Evolutionary conservation across 2,888 invertebrate species (phyloP).

Genomic region (Cantharis flavilabris): DNA sequence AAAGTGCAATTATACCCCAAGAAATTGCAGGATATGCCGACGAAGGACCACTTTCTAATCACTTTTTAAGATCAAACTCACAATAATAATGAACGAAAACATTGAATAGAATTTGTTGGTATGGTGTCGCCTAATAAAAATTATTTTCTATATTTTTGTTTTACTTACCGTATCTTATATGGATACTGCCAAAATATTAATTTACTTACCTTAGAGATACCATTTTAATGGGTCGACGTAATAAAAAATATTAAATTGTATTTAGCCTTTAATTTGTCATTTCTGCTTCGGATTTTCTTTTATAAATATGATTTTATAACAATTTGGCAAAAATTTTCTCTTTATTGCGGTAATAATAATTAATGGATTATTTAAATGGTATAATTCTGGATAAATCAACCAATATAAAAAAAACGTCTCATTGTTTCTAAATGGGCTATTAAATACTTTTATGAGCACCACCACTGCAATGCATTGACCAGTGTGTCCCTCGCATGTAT

Average conservation of each 20-base stretch:
- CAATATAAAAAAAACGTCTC: slow-evolving; percentile 24
- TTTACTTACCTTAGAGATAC: background rate
- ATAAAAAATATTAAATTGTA: slow-evolving; percentile 25
- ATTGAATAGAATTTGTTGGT: background rate
- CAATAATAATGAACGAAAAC: slow-evolving; percentile 51
- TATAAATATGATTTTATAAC: slow-evolving; percentile 32
- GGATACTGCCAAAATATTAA: no score
- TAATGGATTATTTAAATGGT: slow-evolving; percentile 16
- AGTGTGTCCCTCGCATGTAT: background rate
- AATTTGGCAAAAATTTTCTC: slow-evolving; percentile 33
- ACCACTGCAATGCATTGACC: slow-evolving; percentile 15
- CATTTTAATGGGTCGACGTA: background rate
- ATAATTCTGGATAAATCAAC: slow-evolving; percentile 28
- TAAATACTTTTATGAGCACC: slow-evolving; percentile 3
- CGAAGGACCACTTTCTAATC: slow-evolving; percentile 79
- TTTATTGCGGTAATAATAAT: slow-evolving; percentile 15
- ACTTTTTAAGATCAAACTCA: slow-evolving; percentile 72
- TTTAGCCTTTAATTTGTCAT: slow-evolving; percentile 36
- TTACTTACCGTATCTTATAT: background rate
- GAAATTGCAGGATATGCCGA: slow-evolving; percentile 87
- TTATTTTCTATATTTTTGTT: background rate
- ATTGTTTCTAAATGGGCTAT: slow-evolving; percentile 4
- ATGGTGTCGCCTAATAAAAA: background rate
- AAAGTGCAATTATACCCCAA: slow-evolving; percentile 85
- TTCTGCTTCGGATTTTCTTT: slow-evolving; percentile 32